Base-by-base conservation (phyloP, 2,797 vertebrate species). In the Eleutherodactylus coqui region DNA sequence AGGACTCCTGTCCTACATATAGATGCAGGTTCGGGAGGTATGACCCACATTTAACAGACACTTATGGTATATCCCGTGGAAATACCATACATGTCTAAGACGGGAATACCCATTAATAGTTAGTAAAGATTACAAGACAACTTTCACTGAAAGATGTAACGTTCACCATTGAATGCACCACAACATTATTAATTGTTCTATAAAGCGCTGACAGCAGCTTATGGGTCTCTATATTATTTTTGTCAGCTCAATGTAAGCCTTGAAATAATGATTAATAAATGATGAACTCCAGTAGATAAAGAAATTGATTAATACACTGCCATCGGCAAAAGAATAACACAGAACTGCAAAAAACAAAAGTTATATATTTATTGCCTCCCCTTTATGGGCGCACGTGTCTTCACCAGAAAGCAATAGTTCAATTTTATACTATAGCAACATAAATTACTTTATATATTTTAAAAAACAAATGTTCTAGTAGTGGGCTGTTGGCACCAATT, bases 231-330 rank as follows among this genome's bases (percentile, higher is more conserved):
- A 43, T 72, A 24, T 72, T 72, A 72, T 72, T 41, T 41, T 72
- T 72, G 69, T 38, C 67, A 70, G 67, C 36, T 70, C 16, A 36
- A 36, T 67, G 5, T 38, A 38, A 69, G 64, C 3, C 64, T 69
- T 2, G 24, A 72, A 72, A 43, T 43, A 72, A 72, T 72, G 69
- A 72, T 72, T 13, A 72, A 72, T 72, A 43, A 72, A 72, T 72
- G 11, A 72, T 72, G 4, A 43, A 72, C 69, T 24, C 69, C 38
- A 13, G 36, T n/a, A n/a, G 17, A 72, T 72, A 24, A 72, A 72
- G 69, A 43, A 72, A 72, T 72, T 43, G 69, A 43, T 43, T 41
- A 72, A 41, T 43, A 41, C 69, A 41, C 38, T 13, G 69, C 38
- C n/a, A 38, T 43, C 38, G 10, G 69, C 69, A n/a, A 41, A 72